Evolutionary conservation across 2,888 invertebrate species (phyloP).

Genomic region (Toxonevra muliebris): DNA sequence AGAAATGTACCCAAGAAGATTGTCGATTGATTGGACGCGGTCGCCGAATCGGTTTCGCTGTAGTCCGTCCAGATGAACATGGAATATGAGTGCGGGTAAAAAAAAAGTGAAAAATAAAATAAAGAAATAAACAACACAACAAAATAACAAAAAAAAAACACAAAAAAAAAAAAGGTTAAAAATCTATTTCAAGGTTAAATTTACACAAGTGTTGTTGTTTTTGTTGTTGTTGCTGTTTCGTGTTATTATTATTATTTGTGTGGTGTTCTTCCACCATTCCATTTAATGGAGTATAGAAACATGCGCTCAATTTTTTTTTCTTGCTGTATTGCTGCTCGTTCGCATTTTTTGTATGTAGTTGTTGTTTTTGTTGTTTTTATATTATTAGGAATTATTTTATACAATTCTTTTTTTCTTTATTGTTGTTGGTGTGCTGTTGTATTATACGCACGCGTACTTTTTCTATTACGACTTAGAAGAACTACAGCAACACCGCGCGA

Average conservation of each 20-base stretch:
- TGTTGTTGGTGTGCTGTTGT: not conserved
- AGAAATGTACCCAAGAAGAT: too few relatives aligned
- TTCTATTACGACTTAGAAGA: not conserved
- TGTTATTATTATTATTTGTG: constrained; percentile 5
- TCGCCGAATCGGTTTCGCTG: not conserved
- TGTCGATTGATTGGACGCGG: too few relatives aligned
- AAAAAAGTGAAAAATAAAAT: not conserved
- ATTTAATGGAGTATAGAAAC: too few relatives aligned
- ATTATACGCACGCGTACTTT: not conserved
- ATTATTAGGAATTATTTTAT: too few relatives aligned
- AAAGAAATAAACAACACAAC: not conserved
- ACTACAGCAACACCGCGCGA: not conserved
- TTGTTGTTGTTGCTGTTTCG: not conserved
- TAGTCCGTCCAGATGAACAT: not conserved
- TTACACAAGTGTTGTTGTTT: constrained; percentile 33
- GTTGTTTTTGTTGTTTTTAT: too few relatives aligned
- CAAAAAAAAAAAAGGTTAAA: constrained; percentile 36
- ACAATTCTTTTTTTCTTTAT: not conserved
- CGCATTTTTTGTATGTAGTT: too few relatives aligned
- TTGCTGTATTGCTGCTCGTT: too few relatives aligned
- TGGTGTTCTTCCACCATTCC: too few relatives aligned
- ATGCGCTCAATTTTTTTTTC: too few relatives aligned
- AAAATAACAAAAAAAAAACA: constrained; percentile 19
- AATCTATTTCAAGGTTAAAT: constrained; percentile 40
- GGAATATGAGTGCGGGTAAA: not conserved